These are phyloP conservation scores for Oscheius sp. DNA, from an alignment of 2,888 invertebrate genomes.

Conservation along the genomic window DNA sequence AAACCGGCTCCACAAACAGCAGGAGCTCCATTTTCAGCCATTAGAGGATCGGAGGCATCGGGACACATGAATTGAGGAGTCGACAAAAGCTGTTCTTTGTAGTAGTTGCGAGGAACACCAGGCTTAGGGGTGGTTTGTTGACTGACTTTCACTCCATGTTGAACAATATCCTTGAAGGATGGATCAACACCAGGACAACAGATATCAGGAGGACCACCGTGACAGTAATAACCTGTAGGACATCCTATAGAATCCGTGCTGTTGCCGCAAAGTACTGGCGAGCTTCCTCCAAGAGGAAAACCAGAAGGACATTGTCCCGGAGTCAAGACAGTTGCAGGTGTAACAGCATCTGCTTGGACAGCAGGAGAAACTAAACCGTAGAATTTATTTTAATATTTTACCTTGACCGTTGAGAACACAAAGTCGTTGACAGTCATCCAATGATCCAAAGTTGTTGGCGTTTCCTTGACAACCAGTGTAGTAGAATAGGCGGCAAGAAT, in stretches of 20 bases:
- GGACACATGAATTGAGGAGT: conserved; percentile 56
- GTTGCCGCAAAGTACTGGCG: conserved; percentile 67
- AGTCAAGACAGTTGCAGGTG: conserved; percentile 18
- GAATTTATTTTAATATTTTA: conserved; percentile 15
- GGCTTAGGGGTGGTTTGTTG: conserved; percentile 6
- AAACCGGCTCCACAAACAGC: conserved; percentile 67
- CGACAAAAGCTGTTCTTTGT: conserved; percentile 46
- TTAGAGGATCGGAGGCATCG: conserved; percentile 58
- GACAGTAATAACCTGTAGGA: conserved; percentile 66
- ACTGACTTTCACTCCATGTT: conserved; percentile 16
- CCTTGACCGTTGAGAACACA: conserved; percentile 52
- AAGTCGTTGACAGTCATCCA: conserved; percentile 60
- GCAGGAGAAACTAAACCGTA: conserved; percentile 6
- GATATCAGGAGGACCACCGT: conserved; percentile 67
- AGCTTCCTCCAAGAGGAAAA: conserved; percentile 61
- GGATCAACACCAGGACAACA: conserved; percentile 62
- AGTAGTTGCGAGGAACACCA: conserved; percentile 45
- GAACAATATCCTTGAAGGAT: conserved; percentile 15
- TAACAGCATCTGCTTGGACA: conserved; percentile 14
- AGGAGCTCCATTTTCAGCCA: conserved; percentile 46
- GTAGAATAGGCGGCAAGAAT: conserved; percentile 68
- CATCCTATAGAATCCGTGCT: conserved; percentile 67
- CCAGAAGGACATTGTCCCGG: conserved; percentile 67
- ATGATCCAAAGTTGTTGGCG: conserved; percentile 67
- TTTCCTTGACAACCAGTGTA: conserved; percentile 69